Evolutionary conservation across 2,113 vertebrate species (phyloP), one percentile per base, ranked within the genome.

Genomic region (Misgurnus mizolepis): DNA sequence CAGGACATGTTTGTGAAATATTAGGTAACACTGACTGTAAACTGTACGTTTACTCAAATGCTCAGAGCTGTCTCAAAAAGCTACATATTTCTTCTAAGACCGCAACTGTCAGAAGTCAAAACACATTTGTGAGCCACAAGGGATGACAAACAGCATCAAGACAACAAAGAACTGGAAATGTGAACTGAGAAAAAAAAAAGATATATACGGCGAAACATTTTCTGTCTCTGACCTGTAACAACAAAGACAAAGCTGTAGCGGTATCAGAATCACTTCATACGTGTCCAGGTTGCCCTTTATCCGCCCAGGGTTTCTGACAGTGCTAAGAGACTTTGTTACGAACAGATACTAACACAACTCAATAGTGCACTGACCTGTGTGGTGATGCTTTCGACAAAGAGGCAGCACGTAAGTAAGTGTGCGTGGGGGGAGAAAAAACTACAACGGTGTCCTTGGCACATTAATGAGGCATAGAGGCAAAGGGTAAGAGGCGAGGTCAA

Each of bases 381-480:
- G 64, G 50, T 56, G 78, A 70, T 41, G 47, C 74, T 55, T 70
- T 50, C 64, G 78, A 62, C 78, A 79, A 70, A 75, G 62, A 67
- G 79, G 58, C 62, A 49, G 53, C 53, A 56, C 12, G 10, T 58
- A 47, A 47, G 61, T 47, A 60, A 2, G 40, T 18, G n/a, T 56
- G 61, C 18, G 69, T 55, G 47, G 43, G 41, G 49, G 70, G 43
- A 43, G 49, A 43, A 49, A 22, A 43, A 76, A 76, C 74, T 76
- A 53, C 65, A 76, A 58, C 55, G 49, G 80, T 73, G 65, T 83
- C 82, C 82, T 80, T 80, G 82, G 82, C 82, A 76, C 70, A 80
- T 83, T 83, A 83, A 83, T 83, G 77, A 80, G 78, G 66, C 40
- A 55, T 65, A 76, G n/a, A 80, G 56, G 58, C 82, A 79, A 47